Evolutionary conservation across 1,140 invertebrate species (phyloP), one percentile per base, ranked within the genome.

Genomic region (Zaprionus tsacasi): DNA sequence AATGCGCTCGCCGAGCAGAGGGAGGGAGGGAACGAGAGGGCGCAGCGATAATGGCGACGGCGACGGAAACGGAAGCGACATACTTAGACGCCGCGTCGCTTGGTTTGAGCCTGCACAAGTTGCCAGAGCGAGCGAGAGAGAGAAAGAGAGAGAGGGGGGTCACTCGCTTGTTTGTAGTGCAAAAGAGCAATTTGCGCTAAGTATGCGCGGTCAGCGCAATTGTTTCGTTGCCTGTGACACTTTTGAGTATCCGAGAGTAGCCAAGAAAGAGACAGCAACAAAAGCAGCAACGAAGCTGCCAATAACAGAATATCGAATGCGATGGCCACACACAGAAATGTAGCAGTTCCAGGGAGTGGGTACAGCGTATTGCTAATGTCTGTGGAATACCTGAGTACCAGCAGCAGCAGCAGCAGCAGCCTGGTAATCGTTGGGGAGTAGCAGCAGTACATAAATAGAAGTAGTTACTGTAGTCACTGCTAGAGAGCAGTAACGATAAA

Each of bases 21-120:
- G 55, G 65, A 52, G 54, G 33, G 35, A n/a, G 40, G 55, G 68
- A 56, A 21, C 21, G 21, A 50, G 38, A 56, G 27, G 21, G 27
- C 52, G 33, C 71, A 79, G 43, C 61, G 50, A 82, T 82, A 82
- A 87, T 85, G 79, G 82, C 78, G 56, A 76, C 75, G 70, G 75
- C 82, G 66, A 76, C 79, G 82, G 82, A 82, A 82, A 65, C 82
- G 82, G 82, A 86, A 87, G 82, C 82, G 70, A 82, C 79, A 88
- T 87, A 87, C 82, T 88, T 82, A 82, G 83, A 79, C 72, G 70
- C 52, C 35, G 50, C 48, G 33, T 36, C 33, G 36, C 40, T 66
- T 58, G 12, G 54, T 36, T 58, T 38, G 25, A 65, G 54, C 30
- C 55, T 52, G 35, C 45, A 30, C 13, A 36, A 36, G 11, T 57